Evolutionary conservation across 2,888 invertebrate species (phyloP).

Genomic region (Scaptomyza flava): DNA sequence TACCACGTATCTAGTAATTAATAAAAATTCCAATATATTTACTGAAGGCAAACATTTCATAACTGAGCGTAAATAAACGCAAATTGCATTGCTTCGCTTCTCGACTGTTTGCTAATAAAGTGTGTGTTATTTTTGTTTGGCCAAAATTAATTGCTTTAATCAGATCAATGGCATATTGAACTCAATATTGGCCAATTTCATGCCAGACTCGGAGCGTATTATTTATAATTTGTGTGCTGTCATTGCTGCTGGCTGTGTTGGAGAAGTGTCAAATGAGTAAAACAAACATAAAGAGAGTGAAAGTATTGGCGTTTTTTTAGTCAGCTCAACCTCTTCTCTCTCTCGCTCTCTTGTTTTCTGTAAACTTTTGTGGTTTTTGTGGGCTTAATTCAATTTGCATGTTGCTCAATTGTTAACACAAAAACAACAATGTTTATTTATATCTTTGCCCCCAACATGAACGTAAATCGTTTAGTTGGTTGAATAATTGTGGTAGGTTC

Average conservation of each 20-base stretch:
- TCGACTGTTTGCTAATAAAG: conserved; percentile 11
- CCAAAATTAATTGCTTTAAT: conserved; percentile 29
- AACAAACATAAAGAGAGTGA: conserved; percentile 57
- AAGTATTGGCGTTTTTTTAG: conserved; percentile 66
- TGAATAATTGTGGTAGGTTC: conserved; percentile 71
- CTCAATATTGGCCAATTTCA: conserved; percentile 40
- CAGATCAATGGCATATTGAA: conserved; percentile 45
- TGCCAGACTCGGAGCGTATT: conserved; percentile 17
- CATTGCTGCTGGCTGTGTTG: conserved; percentile 6
- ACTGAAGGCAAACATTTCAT: conserved; percentile 37
- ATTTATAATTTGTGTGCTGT: conserved; percentile 19
- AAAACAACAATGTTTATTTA: conserved; percentile 34
- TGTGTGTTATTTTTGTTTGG: conserved; percentile 21
- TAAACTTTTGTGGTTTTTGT: conserved; percentile 31
- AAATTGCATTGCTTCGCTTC: conserved; percentile 29
- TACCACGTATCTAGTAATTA: conserved; percentile 34
- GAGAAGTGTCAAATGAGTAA: conserved; percentile 15
- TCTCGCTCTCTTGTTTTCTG: neutral
- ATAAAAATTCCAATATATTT: conserved; percentile 38
- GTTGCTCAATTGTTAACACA: conserved; percentile 56
- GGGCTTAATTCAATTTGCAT: conserved; percentile 46
- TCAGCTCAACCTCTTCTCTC: conserved; percentile 2
- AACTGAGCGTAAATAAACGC: conserved; percentile 35
- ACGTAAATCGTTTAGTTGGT: conserved; percentile 24
- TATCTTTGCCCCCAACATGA: conserved; percentile 5